phyloP scores from a whole-genome alignment of 2,888 invertebrate species.

The Nysson spinosus region DNA sequence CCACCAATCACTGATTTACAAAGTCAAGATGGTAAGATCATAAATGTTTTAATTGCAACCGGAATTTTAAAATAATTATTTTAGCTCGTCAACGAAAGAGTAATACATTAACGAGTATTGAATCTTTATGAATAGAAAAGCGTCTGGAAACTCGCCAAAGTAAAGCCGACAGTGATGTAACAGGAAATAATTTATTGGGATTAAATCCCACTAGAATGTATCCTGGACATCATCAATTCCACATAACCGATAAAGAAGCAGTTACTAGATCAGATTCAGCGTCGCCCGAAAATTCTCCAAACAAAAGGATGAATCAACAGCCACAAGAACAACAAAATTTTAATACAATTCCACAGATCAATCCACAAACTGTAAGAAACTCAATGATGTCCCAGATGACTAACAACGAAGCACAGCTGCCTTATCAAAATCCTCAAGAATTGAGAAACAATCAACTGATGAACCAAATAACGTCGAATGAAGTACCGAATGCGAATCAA shows the following conservation, averaged over 20 bases:
- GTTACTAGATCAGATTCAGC: background rate
- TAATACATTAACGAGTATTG: background rate
- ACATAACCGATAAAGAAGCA: background rate
- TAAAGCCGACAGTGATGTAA: background rate
- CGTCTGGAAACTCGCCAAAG: slow-evolving; percentile 24
- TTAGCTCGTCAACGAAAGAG: too few relatives aligned
- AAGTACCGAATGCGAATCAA: too few relatives aligned
- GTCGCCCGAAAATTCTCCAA: background rate
- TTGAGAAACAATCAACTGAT: too few relatives aligned
- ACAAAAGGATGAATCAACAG: too few relatives aligned
- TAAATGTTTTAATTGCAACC: background rate
- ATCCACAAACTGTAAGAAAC: too few relatives aligned
- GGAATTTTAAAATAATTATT: too few relatives aligned
- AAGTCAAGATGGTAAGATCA: slow-evolving; percentile 21
- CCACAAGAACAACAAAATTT: too few relatives aligned
- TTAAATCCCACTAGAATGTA: slow-evolving; percentile 20
- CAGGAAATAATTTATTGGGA: slow-evolving; percentile 10
- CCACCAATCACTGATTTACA: slow-evolving; percentile 26
- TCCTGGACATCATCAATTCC: background rate
- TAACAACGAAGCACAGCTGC: too few relatives aligned
- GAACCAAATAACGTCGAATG: too few relatives aligned
- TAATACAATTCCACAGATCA: too few relatives aligned
- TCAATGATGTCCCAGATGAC: too few relatives aligned
- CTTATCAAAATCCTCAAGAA: too few relatives aligned
- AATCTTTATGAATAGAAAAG: slow-evolving; percentile 27